Base-by-base conservation (phyloP, 1,140 invertebrate genomes). In the Solenopsis fugax region DNA sequence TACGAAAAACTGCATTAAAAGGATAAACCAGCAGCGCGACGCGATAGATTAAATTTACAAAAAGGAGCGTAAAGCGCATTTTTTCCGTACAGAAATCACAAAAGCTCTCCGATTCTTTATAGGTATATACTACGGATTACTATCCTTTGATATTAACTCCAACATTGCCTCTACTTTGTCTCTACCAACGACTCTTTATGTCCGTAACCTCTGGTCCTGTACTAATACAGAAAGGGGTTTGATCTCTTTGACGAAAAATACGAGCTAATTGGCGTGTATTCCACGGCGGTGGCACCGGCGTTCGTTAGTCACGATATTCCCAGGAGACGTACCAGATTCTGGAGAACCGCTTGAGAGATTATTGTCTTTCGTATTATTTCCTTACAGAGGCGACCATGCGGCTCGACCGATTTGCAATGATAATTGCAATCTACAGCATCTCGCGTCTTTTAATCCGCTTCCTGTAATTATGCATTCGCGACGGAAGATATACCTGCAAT, bases 231-330 rank as follows among this genome's bases (percentile, higher is more conserved):
- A 73, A 84, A 60, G n/a, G 56, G 69, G 69, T 84, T 84, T 84
- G 80, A 84, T 84, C 80, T 84, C 80, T 84, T 84, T 84, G 69
- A 84, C 69, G 80, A 84, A 84, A 84, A 84, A 84, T 84, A 84
- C 80, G 69, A 24, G 69, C 80, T 84, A 84, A 84, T 84, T 84
- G 80, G 80, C 80, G 80, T 84, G 41, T 84, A 84, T 75, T 71
- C 78, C 65, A 24, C 69, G 41, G 69, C 69, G 80, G 41, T 71
- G 21, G 21, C 50, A 71, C 24, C 45, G 80, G 80, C 69, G 41
- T 84, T 84, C 54, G 54, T 84, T 84, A 84, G 56, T 84, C 69
- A 73, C 80, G 54, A 84, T 84, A 75, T 84, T 84, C 69, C 80
- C 71, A 75, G 41, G 69, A 84, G 69, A 84, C 67, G 54, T 45